Conservation (phyloP, 2,113 vertebrate genomes). For the Gallinago media region DNA sequence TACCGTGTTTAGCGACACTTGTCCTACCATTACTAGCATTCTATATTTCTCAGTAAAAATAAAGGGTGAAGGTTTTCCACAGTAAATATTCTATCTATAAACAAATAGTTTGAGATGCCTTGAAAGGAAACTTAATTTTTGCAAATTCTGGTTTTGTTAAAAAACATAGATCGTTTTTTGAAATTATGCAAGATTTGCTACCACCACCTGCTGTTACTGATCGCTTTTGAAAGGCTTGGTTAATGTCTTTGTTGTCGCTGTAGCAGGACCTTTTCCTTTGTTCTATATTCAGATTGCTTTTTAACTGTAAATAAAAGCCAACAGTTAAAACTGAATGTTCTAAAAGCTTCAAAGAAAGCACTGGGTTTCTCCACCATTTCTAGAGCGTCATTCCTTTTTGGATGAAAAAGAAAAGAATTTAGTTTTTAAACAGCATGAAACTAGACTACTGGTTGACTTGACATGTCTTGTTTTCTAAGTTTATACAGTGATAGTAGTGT, state of each 20-base stretch:
- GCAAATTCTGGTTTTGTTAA: not conserved
- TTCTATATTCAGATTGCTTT: not conserved
- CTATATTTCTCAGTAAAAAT: not conserved
- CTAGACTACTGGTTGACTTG: not conserved
- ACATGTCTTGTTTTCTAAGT: not conserved
- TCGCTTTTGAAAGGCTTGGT: not conserved
- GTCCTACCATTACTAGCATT: not conserved
- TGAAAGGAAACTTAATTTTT: not conserved
- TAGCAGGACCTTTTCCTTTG: not conserved
- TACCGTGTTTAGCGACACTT: not conserved
- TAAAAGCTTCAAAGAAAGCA: not conserved
- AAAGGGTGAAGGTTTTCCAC: not conserved
- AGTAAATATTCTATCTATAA: not conserved
- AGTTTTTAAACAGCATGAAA: not conserved
- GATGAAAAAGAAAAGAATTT: not conserved
- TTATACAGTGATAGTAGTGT: accelerated
- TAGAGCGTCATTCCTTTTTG: not conserved
- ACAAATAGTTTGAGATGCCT: not conserved
- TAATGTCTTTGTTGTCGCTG: not conserved
- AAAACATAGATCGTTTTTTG: not conserved
- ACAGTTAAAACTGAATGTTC: not conserved
- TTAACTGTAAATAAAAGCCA: not conserved
- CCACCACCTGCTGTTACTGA: not conserved
- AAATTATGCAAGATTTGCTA: not conserved
- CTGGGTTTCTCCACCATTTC: not conserved